Evolutionary conservation across 2,113 vertebrate genomes (phyloP).

Genomic region (Urocynchramus pylzowi): DNA sequence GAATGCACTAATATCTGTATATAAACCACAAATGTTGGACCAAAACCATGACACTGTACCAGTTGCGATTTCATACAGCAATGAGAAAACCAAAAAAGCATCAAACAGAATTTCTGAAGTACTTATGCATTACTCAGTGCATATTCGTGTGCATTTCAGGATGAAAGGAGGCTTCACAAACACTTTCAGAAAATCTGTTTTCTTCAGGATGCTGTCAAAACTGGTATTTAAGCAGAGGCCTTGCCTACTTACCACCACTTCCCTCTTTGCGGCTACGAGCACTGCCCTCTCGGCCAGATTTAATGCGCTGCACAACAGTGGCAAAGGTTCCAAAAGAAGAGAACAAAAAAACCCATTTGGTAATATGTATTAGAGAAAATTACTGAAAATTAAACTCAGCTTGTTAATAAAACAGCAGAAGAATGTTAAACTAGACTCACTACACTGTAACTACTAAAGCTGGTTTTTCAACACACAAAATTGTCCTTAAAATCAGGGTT

Average conservation of each 20-base stretch:
- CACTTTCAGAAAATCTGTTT: not conserved
- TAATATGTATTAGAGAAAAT: not conserved
- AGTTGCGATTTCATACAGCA: not conserved
- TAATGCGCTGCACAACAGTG: conserved; percentile 78
- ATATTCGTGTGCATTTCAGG: not conserved
- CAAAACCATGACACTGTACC: not conserved
- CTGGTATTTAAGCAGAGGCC: not conserved
- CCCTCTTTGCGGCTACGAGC: conserved; percentile 82
- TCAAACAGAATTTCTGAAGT: not conserved
- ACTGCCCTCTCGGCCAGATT: conserved; percentile 86
- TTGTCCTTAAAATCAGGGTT: not conserved
- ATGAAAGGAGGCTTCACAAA: not conserved
- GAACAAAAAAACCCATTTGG: not conserved
- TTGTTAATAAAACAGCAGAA: not conserved
- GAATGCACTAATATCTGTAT: not conserved
- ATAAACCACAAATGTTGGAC: not conserved
- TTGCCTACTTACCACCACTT: conserved; percentile 82
- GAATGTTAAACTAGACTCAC: not conserved
- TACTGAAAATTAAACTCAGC: not conserved
- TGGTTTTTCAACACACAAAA: not conserved
- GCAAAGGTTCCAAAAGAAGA: not conserved
- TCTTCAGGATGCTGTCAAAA: not conserved
- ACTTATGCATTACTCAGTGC: not conserved
- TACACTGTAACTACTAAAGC: not conserved
- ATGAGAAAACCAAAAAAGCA: not conserved